Percentiles rank a stretch among this genome's conserved stretches.
Evolutionary conservation across 2,888 invertebrate genomes (phyloP).

Genomic region (Eupithecia centaureata): DNA sequence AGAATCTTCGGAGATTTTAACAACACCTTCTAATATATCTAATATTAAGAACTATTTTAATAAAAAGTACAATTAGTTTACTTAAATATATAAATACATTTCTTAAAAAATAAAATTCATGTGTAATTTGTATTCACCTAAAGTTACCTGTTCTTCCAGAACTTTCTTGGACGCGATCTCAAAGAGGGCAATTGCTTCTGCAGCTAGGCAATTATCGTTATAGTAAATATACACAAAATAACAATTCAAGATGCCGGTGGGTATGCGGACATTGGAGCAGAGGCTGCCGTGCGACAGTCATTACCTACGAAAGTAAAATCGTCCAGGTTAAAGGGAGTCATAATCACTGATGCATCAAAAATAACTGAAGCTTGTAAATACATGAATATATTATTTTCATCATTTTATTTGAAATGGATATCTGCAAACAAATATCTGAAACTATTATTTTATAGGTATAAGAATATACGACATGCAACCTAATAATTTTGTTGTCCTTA

Average conservation of each 20-base stretch:
- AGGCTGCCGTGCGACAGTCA: not conserved
- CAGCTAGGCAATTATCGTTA: slow-evolving; percentile 3
- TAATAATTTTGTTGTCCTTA: too few species aligned
- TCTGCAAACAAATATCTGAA: too few species aligned
- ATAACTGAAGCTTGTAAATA: not conserved
- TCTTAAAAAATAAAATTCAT: too few species aligned
- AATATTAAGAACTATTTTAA: too few species aligned
- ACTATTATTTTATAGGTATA: too few species aligned
- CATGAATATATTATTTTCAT: too few species aligned
- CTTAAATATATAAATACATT: too few species aligned
- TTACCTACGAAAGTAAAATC: not conserved
- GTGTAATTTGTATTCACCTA: not conserved
- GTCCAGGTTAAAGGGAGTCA: not conserved
- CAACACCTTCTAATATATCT: too few species aligned
- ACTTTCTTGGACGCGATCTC: not conserved
- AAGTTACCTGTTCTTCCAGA: not conserved
- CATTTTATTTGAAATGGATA: too few species aligned
- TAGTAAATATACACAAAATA: not conserved
- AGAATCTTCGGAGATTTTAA: too few species aligned
- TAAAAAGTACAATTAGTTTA: too few species aligned
- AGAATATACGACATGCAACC: too few species aligned
- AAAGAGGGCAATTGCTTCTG: not conserved
- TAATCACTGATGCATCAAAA: not conserved
- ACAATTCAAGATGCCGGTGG: not conserved
- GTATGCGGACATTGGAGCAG: not conserved